Evolutionary conservation across 2,797 vertebrate species (phyloP).

Genomic region (Corythornis leucogaster): DNA sequence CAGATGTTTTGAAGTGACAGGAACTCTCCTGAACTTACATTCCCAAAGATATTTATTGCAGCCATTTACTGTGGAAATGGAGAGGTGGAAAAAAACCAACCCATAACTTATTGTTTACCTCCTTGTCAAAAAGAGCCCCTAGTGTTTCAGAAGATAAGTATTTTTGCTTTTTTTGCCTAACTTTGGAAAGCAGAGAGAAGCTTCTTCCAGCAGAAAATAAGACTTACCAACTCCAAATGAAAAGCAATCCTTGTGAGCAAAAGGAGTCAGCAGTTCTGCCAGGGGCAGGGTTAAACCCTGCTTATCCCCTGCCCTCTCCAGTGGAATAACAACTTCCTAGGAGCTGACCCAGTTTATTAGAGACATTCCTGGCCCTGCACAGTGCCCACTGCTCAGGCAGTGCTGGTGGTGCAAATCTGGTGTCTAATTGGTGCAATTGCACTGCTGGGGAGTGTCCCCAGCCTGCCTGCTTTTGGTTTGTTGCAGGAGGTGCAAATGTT

Average conservation of each 20-base stretch:
- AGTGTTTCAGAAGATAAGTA: background rate
- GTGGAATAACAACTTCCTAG: constrained; percentile 19
- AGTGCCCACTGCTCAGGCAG: background rate
- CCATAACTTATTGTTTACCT: background rate
- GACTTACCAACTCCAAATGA: background rate
- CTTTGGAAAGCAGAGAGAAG: background rate
- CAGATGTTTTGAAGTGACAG: background rate
- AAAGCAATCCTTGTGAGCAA: background rate
- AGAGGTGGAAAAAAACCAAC: too few relatives aligned
- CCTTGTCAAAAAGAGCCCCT: background rate
- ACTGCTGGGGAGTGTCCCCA: background rate
- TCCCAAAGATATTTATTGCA: background rate
- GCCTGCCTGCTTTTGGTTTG: background rate
- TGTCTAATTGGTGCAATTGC: constrained; percentile 44
- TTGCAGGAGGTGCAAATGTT: background rate
- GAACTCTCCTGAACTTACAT: background rate
- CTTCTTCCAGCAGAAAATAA: background rate
- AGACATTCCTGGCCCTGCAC: background rate
- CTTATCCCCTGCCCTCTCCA: constrained; percentile 40
- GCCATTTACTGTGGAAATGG: background rate
- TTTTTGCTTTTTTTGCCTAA: background rate
- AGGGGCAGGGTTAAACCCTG: background rate
- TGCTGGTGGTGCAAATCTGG: constrained; percentile 26
- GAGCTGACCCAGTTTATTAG: constrained; percentile 54
- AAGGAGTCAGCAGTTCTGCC: background rate